Evolutionary conservation across 2,888 invertebrate genomes (phyloP), one percentile per base, ranked within the genome.

Genomic region (Drosophila trichaetosa): DNA sequence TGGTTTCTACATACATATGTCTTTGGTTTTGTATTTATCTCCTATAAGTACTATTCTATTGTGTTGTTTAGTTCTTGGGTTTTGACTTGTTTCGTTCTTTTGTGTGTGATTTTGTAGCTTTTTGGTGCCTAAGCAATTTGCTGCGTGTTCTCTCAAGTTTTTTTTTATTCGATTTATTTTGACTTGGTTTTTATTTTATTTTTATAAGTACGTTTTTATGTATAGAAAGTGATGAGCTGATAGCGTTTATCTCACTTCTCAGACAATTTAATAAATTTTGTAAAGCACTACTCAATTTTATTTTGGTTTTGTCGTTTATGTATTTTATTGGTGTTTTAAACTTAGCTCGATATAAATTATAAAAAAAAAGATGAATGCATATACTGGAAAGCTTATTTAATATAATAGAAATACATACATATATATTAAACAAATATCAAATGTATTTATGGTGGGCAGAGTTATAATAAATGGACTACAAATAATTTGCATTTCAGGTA

Each of bases 81-180:
- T 72, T 83, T 72, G 70, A 71, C 65, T 82, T 78, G 56, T 80
- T 79, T 75, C 66, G 63, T 80, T 73, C 64, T 73, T 69, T 72
- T 63, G 68, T 83, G 74, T 85, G 66, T 83, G 78, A 73, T 76
- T 87, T 87, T 88, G 89, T 90, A 90, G 82, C 90, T 88, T 83
- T 76, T 80, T 90, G 87, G 90, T 90, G 90, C 89, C 73, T 86
- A 88, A 88, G 90, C 87, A 88, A 82, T 80, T 82, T 88, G 80
- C 89, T 90, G 90, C 80, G 89, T 88, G 90, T 80, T 73, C 52
- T 73, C 58, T 79, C 72, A 82, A 82, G 67, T 70, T 71, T 67
- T 68, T 67, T 68, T 61, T 72, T 73, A 64, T 70, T 72, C 58
- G 38, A 69, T 48, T 64, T 65, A 27, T 48, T 59, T 60, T 69